phyloP scores from a whole-genome alignment of 2,888 invertebrate species.

The Microctonus aethiopoides region DNA sequence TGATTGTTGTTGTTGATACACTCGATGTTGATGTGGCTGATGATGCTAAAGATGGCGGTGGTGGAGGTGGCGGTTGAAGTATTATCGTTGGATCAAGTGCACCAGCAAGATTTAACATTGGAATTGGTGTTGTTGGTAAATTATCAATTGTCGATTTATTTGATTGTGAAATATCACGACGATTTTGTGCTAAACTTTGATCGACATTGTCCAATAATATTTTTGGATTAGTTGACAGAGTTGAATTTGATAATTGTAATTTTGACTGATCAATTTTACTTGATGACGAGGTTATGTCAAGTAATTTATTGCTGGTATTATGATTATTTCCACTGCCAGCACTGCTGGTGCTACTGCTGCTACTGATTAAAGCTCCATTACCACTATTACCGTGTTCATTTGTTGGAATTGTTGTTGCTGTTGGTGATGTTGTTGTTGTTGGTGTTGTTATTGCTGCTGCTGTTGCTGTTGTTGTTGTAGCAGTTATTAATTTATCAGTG shows the following conservation, averaged over 20 bases:
- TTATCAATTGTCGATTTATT: constrained; percentile 50
- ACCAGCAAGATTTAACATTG: constrained; percentile 43
- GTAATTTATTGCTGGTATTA: constrained; percentile 41
- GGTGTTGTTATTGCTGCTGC: too few species aligned
- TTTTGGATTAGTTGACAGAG: constrained; percentile 35
- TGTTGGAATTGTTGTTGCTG: neutral
- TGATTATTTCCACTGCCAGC: neutral
- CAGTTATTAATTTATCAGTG: constrained; percentile 39
- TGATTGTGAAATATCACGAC: constrained; percentile 50
- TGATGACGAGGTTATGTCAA: constrained; percentile 45
- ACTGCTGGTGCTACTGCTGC: constrained; percentile 4
- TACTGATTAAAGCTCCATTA: too few species aligned
- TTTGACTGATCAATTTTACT: constrained; percentile 42
- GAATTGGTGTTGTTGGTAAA: constrained; percentile 43
- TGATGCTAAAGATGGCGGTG: neutral
- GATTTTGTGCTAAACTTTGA: constrained; percentile 41
- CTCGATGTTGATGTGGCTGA: too few species aligned
- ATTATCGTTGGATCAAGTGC: constrained; percentile 37
- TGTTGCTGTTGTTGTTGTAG: constrained; percentile 26
- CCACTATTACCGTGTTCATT: constrained; percentile 13
- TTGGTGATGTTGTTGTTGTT: too few species aligned
- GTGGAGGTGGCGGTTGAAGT: constrained; percentile 35
- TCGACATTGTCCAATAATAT: constrained; percentile 39
- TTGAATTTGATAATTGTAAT: constrained; percentile 30
- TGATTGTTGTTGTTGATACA: neutral